Evolutionary conservation across 2,797 vertebrate species (phyloP), one percentile per base, ranked within the genome.

Genomic region (Peromyscus nudipes): DNA sequence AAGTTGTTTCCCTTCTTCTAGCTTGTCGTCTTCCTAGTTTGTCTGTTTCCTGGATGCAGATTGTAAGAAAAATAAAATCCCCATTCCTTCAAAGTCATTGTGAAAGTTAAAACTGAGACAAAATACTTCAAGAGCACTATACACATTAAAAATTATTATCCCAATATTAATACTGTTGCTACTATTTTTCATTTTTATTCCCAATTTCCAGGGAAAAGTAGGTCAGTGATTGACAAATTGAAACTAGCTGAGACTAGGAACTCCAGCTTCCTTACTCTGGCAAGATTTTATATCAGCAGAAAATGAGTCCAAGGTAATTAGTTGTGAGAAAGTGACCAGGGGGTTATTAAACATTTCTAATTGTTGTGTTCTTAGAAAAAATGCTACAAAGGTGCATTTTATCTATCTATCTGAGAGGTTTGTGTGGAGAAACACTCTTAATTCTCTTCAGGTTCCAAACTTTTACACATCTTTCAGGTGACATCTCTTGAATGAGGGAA

Each of bases 111-210:
- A 90, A 77, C 0, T 34, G 27, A 92, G 65, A 60, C 13, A 65
- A 73, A 46, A 4, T 19, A 29, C 6, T 69, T 71, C 10, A 85
- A 87, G 90, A 73, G 19, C 1, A 31, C 52, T 76, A 27, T 23
- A 4, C 3, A 88, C 2, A 0, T 0, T 27, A 62, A 81, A 80
- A 92, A 92, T 91, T 65, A 65, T n/a, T 57, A 27, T 34, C 34
- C 2, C 55, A 75, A 46, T 83, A 93, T 69, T 82, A 60, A 14
- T 64, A 57, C 1, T 13, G 1, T 21, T 62, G 57, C 25, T 93
- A 75, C 55, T 84, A 64, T 87, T 94, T 92, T 98, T 86, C 84
- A 0, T 9, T 94, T 98, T 98, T 97, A 97, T 96, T 97, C 94
- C 89, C 96, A 97, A 98, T 97, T 98, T 31, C 77, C 96, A 75